phyloP scores from a whole-genome alignment of 2,113 vertebrate genomes.

The Archilochus colubris region DNA sequence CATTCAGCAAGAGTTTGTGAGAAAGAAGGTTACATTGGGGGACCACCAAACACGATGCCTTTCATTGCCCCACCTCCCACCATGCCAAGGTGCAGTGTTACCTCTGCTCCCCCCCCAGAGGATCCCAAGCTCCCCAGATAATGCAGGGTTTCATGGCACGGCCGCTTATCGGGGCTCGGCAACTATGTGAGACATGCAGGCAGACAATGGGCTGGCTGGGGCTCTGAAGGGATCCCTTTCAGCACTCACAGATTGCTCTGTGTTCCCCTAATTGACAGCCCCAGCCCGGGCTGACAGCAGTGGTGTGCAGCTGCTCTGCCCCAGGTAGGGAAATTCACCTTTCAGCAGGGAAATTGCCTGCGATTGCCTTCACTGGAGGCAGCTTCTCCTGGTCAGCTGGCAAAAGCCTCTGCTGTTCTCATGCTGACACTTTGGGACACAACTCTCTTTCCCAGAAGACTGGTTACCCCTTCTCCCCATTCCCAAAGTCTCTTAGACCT shows the following conservation, averaged over 20 bases:
- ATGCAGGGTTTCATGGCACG: constrained; percentile 88
- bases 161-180: constrained; percentile 89
- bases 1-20: constrained; percentile 80
- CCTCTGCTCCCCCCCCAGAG: constrained; percentile 81
- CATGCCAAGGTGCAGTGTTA: constrained; percentile 84
- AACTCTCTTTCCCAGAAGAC: not conserved
- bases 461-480: not conserved
- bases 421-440: not conserved
- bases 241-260: constrained; percentile 89
- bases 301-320: constrained; percentile 81
- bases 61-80: constrained; percentile 81
- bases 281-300: constrained; percentile 83
- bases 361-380: constrained; percentile 79
- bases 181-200: constrained; percentile 95
- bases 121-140: constrained; percentile 84
- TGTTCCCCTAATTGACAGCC: constrained; percentile 93
- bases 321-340: constrained; percentile 83
- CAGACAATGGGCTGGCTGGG: constrained; percentile 86
- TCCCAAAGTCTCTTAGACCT: not conserved
- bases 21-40: constrained; percentile 67
- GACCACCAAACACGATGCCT: constrained; percentile 87
- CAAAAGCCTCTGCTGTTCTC: constrained; percentile 35
- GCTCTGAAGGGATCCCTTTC: constrained; percentile 90
- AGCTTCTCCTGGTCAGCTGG: constrained; percentile 60
- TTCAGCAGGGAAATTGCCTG: constrained; percentile 87